Evolutionary conservation across 1,140 invertebrate genomes (phyloP), one percentile per base, ranked within the genome.

Genomic region (Nephila pilipes): DNA sequence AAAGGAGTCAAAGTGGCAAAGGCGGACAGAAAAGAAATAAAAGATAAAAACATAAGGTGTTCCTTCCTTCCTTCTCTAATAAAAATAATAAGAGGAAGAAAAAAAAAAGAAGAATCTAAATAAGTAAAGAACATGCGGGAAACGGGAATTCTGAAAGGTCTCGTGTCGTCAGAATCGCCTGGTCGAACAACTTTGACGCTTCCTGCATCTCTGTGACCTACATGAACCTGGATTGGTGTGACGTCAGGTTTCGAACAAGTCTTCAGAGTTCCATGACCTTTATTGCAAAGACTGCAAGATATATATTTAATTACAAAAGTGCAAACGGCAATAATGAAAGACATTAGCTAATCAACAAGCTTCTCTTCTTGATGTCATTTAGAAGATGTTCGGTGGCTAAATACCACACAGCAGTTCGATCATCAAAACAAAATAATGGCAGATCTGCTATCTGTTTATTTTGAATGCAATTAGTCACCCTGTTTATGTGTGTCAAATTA

Each of bases 191-290:
- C 90, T 85, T 92, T 25, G 69, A 80, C 29, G 90, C 90, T 92
- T 92, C 90, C 90, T 92, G 90, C 38, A 92, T 92, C 90, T 81
- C 57, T 38, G 38, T 92, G 90, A 92, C 90, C 83, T 69, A 92
- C 22, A 90, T 90, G 89, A 90, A 81, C 89, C 75, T 92, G n/a
- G 36, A 85, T 46, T 92, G 22, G 18, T 25, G 60, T 92, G 90
- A 92, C 90, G 90, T 92, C 90, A 92, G 16, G 46, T 16, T 25
- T 38, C 32, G 89, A 79, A 65, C 75, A 32, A 32, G 60, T 79
- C 63, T 89, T 18, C 36, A 92, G 81, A 92, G 90, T 92, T 92
- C 90, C 38, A 85, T 85, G 90, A 92, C 90, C 90, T 92, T 92
- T 69, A 46, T 69, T 22, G 87, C 20, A 8, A 36, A 10, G 25